phyloP scores from a whole-genome alignment of 2,888 invertebrate genomes.

The Pyrochroa serraticornis region DNA sequence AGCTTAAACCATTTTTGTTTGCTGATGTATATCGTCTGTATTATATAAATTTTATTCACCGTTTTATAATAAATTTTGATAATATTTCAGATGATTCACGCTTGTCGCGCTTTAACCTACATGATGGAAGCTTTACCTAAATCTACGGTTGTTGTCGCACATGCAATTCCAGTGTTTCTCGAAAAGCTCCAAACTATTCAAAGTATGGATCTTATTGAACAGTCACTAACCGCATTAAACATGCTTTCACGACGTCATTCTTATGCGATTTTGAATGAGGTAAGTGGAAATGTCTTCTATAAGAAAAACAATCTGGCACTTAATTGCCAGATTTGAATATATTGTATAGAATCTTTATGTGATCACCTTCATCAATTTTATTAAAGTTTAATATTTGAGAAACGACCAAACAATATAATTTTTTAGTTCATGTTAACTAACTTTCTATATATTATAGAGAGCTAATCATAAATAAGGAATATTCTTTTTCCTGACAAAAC shows the following conservation, averaged over 20 bases:
- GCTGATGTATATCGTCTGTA: conserved; percentile 40
- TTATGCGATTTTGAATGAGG: conserved; percentile 93
- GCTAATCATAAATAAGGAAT: too few relatives aligned
- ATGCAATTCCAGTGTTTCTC: conserved; percentile 95
- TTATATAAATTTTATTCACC: not conserved
- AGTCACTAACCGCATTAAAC: conserved; percentile 95
- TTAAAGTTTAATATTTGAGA: too few relatives aligned
- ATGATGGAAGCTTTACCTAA: conserved; percentile 99
- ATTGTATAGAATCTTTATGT: too few relatives aligned
- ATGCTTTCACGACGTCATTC: conserved; percentile 96
- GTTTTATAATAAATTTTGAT: not conserved
- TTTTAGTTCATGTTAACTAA: too few relatives aligned
- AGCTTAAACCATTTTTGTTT: conserved; percentile 45
- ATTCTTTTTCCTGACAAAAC: too few relatives aligned
- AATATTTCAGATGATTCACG: conserved; percentile 87
- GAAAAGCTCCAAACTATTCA: conserved; percentile 98
- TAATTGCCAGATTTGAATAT: too few relatives aligned
- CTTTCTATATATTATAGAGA: too few relatives aligned
- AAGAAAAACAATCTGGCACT: too few relatives aligned
- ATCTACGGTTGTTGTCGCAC: conserved; percentile 93
- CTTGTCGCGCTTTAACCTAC: conserved; percentile 96
- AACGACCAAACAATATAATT: too few relatives aligned
- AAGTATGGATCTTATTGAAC: conserved; percentile 99
- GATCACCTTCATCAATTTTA: too few relatives aligned
- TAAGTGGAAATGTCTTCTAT: conserved; percentile 55